Percentiles rank a stretch among this genome's conserved stretches.
Conservation (phyloP, 2,113 vertebrate genomes). For the Carassius gibelio region DNA sequence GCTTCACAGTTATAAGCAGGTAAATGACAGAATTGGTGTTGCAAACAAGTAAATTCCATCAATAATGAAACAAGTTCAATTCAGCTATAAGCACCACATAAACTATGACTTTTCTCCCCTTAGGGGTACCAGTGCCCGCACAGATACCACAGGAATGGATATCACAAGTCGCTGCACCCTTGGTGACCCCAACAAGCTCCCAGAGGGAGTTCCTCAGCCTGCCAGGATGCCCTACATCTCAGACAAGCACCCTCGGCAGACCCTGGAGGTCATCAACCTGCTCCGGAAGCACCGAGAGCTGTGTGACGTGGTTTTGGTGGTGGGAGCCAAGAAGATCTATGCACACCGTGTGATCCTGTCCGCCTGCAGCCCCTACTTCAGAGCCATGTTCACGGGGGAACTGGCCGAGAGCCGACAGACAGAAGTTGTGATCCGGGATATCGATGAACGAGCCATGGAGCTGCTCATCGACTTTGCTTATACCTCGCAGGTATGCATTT, state of each 20-base stretch:
- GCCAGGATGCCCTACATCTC: conserved; percentile 98
- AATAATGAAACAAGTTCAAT: not conserved
- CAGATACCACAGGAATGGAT: conserved; percentile 98
- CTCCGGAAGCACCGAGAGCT: conserved; percentile 95
- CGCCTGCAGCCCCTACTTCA: conserved; percentile 97
- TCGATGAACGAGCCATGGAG: conserved; percentile 97
- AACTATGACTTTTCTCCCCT: not conserved
- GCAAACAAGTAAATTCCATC: not conserved
- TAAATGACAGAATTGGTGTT: too few relatives aligned
- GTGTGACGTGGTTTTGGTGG: conserved; percentile 96
- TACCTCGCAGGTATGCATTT: conserved; percentile 83
- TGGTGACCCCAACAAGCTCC: conserved; percentile 97
- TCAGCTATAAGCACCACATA: too few relatives aligned
- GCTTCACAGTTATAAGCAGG: not conserved
- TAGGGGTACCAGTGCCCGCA: conserved; percentile 89
- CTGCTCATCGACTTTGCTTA: conserved; percentile 98
- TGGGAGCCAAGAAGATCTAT: conserved; percentile 97
- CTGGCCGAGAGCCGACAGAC: conserved; percentile 96
- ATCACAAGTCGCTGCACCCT: conserved; percentile 98
- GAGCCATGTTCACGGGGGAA: conserved; percentile 98
- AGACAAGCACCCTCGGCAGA: conserved; percentile 97
- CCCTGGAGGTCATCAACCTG: conserved; percentile 96
- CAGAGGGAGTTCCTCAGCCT: conserved; percentile 96
- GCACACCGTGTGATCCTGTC: conserved; percentile 96
- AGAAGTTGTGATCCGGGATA: conserved; percentile 96